Percentiles rank a stretch among this genome's conserved stretches.
Conservation (phyloP, 2,797 vertebrate species). For the Spinus pinus region DNA sequence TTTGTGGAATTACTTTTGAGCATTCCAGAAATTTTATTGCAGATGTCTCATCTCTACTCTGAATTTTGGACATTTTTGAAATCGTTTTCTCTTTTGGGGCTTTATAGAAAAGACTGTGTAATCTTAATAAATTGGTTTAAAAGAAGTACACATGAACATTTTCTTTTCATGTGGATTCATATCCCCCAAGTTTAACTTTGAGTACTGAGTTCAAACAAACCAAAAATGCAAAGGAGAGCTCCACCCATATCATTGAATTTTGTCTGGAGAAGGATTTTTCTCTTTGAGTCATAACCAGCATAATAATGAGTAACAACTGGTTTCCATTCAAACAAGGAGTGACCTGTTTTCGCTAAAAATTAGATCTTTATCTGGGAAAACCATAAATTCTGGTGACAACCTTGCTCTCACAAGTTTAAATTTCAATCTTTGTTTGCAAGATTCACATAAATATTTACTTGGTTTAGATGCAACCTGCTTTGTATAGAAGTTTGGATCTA, state of each 20-base stretch:
- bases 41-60: not conserved
- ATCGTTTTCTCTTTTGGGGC: not conserved
- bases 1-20: not conserved
- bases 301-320: constrained; percentile 44
- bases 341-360: not conserved
- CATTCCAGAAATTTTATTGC: constrained; percentile 1
- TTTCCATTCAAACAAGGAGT: constrained; percentile 16
- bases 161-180: constrained; percentile 18
- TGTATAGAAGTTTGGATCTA: not conserved
- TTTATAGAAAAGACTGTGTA: not conserved
- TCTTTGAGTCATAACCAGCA: constrained; percentile 20
- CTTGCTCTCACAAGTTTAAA: not conserved
- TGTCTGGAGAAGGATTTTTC: not conserved
- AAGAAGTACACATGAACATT: not conserved
- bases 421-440: not conserved
- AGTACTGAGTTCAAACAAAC: constrained; percentile 25
- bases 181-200: not conserved
- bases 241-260: constrained; percentile 29
- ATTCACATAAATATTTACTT: not conserved
- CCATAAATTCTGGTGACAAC: not conserved
- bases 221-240: constrained; percentile 14
- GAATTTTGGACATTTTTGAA: not conserved
- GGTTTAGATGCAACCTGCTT: not conserved
- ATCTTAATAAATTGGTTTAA: not conserved
- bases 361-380: not conserved